Conservation (phyloP, 1,140 invertebrate species). For the Hycleus cichorii region DNA sequence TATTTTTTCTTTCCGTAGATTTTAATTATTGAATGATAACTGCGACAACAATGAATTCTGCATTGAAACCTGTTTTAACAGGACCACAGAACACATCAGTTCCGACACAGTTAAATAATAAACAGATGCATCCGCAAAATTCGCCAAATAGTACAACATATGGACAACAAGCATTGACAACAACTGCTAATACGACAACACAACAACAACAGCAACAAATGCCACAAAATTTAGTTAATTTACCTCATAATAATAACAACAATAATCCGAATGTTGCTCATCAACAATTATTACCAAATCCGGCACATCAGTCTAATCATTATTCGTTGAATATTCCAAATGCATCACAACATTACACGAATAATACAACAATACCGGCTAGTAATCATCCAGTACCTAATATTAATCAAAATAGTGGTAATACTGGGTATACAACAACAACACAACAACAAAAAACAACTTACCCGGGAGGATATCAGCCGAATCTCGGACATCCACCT, state of each 20-base stretch:
- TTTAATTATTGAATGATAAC: too few species aligned
- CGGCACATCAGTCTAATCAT: constrained; percentile 23
- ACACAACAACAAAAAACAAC: constrained; percentile 14
- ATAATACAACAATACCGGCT: constrained; percentile 19
- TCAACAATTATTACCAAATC: constrained; percentile 11
- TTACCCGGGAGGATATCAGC: constrained; percentile 24
- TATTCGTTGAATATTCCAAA: constrained; percentile 26
- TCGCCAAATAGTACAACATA: constrained; percentile 16
- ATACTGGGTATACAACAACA: constrained; percentile 2
- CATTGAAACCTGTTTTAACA: constrained; percentile 47
- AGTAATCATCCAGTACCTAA: constrained; percentile 28
- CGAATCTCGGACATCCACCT: constrained; percentile 21
- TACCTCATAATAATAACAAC: constrained; percentile 17
- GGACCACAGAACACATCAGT: constrained; percentile 41
- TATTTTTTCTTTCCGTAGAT: too few species aligned
- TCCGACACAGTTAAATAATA: constrained; percentile 18
- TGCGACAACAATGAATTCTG: constrained; percentile 44
- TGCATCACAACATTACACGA: constrained; percentile 17
- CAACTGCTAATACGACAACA: not conserved
- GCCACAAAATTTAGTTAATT: constrained; percentile 28
- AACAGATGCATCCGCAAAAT: constrained; percentile 28
- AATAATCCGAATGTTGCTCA: constrained; percentile 20
- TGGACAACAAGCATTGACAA: constrained; percentile 17
- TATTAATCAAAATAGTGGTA: constrained; percentile 4
- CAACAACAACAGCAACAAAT: not conserved